A percentile compares a stretch with the other conserved stretches of the same genome.
Evolutionary conservation across 2,797 vertebrate species (phyloP).

Genomic region (Acridotheres tristis): DNA sequence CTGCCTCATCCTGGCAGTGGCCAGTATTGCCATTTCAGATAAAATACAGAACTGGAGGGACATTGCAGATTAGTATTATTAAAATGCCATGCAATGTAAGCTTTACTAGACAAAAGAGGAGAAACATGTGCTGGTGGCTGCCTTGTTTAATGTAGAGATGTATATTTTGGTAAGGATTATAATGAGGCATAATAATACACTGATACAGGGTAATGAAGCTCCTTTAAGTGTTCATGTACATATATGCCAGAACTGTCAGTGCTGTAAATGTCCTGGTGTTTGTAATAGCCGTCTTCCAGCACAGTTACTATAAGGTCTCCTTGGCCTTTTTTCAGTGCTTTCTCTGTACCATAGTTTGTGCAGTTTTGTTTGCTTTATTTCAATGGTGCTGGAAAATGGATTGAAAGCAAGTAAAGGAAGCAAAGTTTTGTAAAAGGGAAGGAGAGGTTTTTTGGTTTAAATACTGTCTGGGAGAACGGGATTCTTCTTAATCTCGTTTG

Average conservation of each 20-base stretch:
- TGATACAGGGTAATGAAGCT: neutral
- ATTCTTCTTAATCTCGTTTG: neutral
- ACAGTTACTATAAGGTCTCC: neutral
- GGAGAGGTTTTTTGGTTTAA: neutral
- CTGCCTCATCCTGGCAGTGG: neutral
- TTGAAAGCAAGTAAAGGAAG: neutral
- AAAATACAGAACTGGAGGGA: neutral
- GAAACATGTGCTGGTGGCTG: neutral
- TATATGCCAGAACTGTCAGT: rapidly evolving
- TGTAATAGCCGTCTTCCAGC: neutral
- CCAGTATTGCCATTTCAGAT: neutral
- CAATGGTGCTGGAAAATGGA: neutral
- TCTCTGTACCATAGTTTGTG: neutral
- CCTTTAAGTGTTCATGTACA: neutral
- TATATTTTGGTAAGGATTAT: neutral
- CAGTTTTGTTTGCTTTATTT: neutral
- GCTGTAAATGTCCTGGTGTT: neutral
- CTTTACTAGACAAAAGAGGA: neutral
- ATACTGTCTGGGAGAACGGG: neutral
- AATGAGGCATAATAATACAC: neutral
- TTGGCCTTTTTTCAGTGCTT: neutral
- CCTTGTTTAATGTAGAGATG: neutral
- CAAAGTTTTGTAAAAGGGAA: neutral
- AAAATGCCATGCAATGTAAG: neutral
- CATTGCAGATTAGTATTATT: neutral